These are phyloP conservation scores for Lutraria lutraria DNA, from an alignment of 2,888 invertebrate species.

Conservation along the genomic window DNA sequence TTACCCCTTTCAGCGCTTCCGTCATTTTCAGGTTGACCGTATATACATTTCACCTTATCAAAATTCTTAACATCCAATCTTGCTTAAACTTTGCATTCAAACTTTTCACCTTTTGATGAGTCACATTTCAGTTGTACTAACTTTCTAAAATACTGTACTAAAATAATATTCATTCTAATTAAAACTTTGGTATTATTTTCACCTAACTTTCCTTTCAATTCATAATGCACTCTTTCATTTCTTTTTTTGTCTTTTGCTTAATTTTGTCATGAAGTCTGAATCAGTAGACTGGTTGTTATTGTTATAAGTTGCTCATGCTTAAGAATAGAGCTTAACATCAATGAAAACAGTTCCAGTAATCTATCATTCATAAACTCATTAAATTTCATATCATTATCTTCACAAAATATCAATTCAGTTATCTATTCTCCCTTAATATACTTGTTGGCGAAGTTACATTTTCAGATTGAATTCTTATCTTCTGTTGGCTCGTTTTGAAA, in stretches of 20 bases:
- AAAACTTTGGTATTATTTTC: neutral
- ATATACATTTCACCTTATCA: neutral
- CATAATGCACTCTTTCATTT: neutral
- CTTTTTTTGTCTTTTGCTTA: neutral
- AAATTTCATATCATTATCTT: neutral
- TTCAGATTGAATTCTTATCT: neutral
- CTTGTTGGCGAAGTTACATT: neutral
- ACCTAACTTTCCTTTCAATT: neutral
- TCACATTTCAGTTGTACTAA: neutral
- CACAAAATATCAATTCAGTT: neutral
- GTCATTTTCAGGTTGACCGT: neutral
- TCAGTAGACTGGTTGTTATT: neutral
- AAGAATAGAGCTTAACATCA: neutral
- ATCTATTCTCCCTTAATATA: neutral
- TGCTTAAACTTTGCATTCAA: neutral
- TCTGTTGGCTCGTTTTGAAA: neutral
- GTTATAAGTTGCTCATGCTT: neutral
- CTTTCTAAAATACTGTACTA: neutral
- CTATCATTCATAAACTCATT: neutral
- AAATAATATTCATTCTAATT: neutral
- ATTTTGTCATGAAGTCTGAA: neutral
- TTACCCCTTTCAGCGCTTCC: neutral
- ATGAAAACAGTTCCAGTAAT: neutral
- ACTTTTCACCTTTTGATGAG: neutral
- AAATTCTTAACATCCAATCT: neutral